Evolutionary conservation across 2,797 vertebrate genomes (phyloP).

Genomic region (Neosilurus hyrtlii): DNA sequence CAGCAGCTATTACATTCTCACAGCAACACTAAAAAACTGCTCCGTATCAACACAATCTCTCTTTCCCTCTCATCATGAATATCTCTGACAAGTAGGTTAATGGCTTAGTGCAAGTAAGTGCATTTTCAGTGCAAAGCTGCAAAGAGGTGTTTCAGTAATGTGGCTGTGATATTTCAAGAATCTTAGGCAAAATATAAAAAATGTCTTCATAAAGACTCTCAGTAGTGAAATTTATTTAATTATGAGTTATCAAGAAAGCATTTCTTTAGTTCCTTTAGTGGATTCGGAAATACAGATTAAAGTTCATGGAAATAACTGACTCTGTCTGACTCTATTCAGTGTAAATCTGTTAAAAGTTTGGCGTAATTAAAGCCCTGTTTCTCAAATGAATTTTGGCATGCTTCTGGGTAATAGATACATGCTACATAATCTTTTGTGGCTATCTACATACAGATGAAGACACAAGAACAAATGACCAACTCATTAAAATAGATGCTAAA

Average conservation of each 20-base stretch:
- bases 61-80: conserved; percentile 57
- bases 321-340: not conserved
- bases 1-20: conserved; percentile 53
- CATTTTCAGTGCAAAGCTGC: conserved; percentile 13
- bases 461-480: not conserved
- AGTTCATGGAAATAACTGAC: conserved; percentile 13
- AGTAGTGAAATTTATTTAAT: conserved; percentile 17
- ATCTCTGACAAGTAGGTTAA: conserved; percentile 50
- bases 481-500: not conserved
- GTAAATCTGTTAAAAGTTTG: not conserved
- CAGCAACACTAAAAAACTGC: conserved; percentile 65
- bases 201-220: conserved; percentile 9
- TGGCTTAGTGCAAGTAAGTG: conserved; percentile 11
- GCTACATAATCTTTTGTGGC: not conserved
- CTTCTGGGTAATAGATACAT: conserved; percentile 10
- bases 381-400: not conserved
- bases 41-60: conserved; percentile 50
- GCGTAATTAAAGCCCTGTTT: conserved; percentile 2
- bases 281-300: not conserved
- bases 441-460: conserved; percentile 18
- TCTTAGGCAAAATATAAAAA: not conserved
- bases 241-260: conserved; percentile 36
- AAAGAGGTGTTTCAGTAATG: not conserved
- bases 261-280: not conserved
- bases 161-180: conserved; percentile 16